These are phyloP conservation scores for Drosophila algonquin DNA, from an alignment of 2,888 invertebrate species.

Conservation along the genomic window DNA sequence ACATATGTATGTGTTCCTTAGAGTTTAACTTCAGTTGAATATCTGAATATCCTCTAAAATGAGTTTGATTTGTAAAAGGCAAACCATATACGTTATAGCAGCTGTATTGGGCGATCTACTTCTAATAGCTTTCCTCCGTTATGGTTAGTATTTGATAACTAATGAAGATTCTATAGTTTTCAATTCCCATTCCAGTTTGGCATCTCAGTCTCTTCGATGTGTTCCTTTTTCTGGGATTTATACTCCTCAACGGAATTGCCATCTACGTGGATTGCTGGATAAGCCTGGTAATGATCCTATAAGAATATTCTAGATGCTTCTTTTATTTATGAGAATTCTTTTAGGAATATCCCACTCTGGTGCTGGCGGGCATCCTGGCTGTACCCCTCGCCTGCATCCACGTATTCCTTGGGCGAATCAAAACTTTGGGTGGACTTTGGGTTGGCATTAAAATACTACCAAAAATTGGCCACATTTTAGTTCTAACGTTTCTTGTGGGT, in stretches of 20 bases:
- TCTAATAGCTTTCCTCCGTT: background rate
- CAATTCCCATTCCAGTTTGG: background rate
- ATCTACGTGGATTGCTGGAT: background rate
- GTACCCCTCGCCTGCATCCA: background rate
- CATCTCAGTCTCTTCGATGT: background rate
- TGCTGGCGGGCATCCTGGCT: background rate
- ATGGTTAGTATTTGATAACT: background rate
- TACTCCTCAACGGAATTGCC: background rate
- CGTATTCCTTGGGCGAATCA: background rate
- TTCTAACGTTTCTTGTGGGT: background rate
- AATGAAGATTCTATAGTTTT: background rate
- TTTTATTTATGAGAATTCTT: background rate
- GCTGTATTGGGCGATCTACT: background rate
- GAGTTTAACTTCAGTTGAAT: background rate
- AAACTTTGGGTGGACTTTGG: background rate
- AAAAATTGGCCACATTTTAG: background rate
- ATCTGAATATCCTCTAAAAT: background rate
- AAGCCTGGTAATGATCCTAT: background rate
- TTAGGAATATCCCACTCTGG: background rate
- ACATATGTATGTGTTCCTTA: background rate
- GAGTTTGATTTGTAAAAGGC: background rate
- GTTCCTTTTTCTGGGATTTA: background rate
- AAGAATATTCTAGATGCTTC: no score
- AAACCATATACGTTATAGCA: background rate
- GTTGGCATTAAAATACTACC: background rate